phyloP scores from a whole-genome alignment of 2,113 vertebrate species.

The Saccopteryx bilineata region DNA sequence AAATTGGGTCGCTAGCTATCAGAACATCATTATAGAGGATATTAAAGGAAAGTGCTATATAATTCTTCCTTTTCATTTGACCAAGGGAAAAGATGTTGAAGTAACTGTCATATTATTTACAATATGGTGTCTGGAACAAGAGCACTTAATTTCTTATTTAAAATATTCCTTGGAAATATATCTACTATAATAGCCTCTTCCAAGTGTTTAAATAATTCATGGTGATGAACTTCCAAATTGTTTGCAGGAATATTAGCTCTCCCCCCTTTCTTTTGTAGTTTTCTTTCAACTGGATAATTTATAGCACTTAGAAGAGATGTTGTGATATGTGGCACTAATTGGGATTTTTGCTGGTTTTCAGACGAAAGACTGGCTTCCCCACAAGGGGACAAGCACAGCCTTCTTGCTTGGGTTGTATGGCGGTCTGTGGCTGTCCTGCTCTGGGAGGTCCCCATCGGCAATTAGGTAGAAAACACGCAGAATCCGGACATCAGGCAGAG shows the following conservation, averaged over 20 bases:
- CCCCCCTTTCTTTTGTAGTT: constrained; percentile 1
- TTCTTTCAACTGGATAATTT: constrained; percentile 67
- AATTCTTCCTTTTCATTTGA: constrained; percentile 57
- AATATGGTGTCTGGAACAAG: constrained; percentile 4
- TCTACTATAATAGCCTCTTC: constrained; percentile 44
- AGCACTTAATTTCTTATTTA: constrained; percentile 66
- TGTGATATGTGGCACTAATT: not conserved
- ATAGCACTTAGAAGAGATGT: not conserved
- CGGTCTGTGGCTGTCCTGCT: not conserved
- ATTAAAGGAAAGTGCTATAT: not conserved
- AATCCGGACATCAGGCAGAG: not conserved
- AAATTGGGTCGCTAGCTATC: not conserved
- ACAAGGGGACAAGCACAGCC: not conserved
- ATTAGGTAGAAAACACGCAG: not conserved
- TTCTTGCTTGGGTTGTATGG: not conserved
- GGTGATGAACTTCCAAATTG: constrained; percentile 67
- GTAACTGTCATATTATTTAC: constrained; percentile 8
- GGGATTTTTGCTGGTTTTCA: not conserved
- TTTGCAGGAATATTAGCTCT: constrained; percentile 72
- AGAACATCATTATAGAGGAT: not conserved
- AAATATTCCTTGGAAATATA: constrained; percentile 74
- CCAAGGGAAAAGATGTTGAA: constrained; percentile 16
- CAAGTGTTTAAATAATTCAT: constrained; percentile 77
- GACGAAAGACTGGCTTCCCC: not conserved
- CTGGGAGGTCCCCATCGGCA: not conserved